These are phyloP conservation scores for Cataglyphis altisquamis DNA, from an alignment of 2,888 invertebrate species.

Conservation along the genomic window DNA sequence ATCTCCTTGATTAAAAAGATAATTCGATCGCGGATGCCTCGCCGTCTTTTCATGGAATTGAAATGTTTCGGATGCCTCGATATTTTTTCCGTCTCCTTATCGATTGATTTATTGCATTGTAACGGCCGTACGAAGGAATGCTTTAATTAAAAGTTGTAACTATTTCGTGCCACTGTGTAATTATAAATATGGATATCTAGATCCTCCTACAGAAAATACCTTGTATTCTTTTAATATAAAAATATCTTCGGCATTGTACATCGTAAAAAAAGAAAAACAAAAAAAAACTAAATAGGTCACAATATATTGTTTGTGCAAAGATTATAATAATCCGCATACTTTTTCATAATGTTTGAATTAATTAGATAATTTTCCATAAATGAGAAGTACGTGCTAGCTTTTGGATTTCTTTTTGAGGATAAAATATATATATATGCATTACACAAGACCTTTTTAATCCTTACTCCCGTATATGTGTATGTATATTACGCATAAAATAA, in stretches of 20 bases:
- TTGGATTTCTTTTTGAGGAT: conserved; percentile 1
- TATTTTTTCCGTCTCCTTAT: conserved; percentile 28
- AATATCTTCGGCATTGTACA: background rate
- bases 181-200: conserved; percentile 39
- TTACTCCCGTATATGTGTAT: too few species aligned
- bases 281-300: background rate
- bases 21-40: conserved; percentile 43
- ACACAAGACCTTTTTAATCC: too few species aligned
- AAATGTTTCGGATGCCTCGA: conserved; percentile 51
- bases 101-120: conserved; percentile 55
- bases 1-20: conserved; percentile 55
- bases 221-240: conserved; percentile 3
- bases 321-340: conserved; percentile 17
- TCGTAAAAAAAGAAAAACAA: background rate
- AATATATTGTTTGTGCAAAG: background rate
- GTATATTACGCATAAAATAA: background rate
- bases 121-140: conserved; percentile 37
- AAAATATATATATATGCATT: background rate
- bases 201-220: background rate
- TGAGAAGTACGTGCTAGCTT: background rate
- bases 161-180: conserved; percentile 23
- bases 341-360: conserved; percentile 15
- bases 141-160: conserved; percentile 55
- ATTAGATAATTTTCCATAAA: background rate
- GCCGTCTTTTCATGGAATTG: conserved; percentile 42